Conservation (phyloP, 92 coral and sea anemone genomes). For the Zoanthus solanderi region DNA sequence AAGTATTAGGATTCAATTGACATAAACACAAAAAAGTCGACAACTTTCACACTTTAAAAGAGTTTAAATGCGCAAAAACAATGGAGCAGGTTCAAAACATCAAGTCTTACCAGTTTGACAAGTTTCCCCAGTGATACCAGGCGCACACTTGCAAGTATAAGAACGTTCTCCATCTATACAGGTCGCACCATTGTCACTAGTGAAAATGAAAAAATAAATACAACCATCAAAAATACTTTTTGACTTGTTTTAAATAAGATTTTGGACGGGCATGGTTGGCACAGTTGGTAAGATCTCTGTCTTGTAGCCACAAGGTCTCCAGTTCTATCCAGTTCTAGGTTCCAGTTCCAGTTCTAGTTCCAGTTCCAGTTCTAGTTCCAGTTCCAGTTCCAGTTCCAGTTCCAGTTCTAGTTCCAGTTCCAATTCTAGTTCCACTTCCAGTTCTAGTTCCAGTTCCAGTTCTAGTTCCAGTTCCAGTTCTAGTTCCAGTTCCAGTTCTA, state of each 20-base stretch:
- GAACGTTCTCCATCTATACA: conserved; percentile 72
- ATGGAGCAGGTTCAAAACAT: neutral
- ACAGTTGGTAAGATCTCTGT: neutral
- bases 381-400: too few species aligned
- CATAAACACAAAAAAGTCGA: neutral
- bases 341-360: too few species aligned
- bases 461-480: too few species aligned
- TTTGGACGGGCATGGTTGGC: neutral
- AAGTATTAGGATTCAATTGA: too few species aligned
- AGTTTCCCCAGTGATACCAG: conserved; percentile 62
- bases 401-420: too few species aligned
- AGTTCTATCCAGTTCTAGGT: too few species aligned
- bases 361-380: too few species aligned
- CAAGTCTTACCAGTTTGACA: conserved; percentile 71
- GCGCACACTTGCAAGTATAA: conserved; percentile 70
- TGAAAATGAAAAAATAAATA: neutral
- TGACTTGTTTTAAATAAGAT: neutral
- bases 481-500: too few species aligned
- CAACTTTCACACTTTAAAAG: neutral
- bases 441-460: too few species aligned
- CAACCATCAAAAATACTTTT: neutral
- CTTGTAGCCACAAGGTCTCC: too few species aligned
- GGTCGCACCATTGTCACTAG: conserved; percentile 43
- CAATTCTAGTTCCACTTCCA: too few species aligned
- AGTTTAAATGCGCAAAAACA: neutral